Evolutionary conservation across 2,888 invertebrate genomes (phyloP).

Genomic region (Phorcus lineatus): DNA sequence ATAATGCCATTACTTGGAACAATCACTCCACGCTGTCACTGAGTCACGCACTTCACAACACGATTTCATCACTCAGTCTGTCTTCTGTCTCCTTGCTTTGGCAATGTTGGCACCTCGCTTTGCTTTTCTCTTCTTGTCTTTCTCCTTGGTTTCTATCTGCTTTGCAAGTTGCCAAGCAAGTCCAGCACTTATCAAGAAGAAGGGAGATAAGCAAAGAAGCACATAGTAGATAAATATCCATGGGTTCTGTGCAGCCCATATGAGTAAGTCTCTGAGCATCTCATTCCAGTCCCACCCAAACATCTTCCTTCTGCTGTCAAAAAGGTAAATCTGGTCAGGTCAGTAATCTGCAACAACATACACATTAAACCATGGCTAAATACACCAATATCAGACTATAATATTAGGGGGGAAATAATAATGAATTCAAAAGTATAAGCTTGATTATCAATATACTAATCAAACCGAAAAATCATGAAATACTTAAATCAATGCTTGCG

Average conservation of each 20-base stretch:
- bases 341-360: no score
- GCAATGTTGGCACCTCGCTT: slow-evolving; percentile 76
- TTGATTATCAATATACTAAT: no score
- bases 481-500: no score
- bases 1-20: not conserved
- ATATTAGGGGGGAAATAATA: no score
- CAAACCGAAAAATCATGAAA: no score
- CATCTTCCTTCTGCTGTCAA: slow-evolving; percentile 27
- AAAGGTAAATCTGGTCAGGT: no score
- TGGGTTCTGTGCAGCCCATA: slow-evolving; percentile 74
- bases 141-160: slow-evolving; percentile 78
- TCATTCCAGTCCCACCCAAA: slow-evolving; percentile 71
- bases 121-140: slow-evolving; percentile 76
- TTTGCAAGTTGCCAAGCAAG: slow-evolving; percentile 78
- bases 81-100: slow-evolving; percentile 67
- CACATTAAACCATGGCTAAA: no score
- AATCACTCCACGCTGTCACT: not conserved
- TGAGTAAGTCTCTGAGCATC: slow-evolving; percentile 58
- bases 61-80: slow-evolving; percentile 37
- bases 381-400: no score
- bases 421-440: no score
- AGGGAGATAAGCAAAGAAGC: slow-evolving; percentile 77
- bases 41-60: not conserved
- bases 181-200: slow-evolving; percentile 78
- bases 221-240: slow-evolving; percentile 78